Evolutionary conservation across 2,797 vertebrate species (phyloP), one percentile per base, ranked within the genome.

Genomic region (Malurus splendens): DNA sequence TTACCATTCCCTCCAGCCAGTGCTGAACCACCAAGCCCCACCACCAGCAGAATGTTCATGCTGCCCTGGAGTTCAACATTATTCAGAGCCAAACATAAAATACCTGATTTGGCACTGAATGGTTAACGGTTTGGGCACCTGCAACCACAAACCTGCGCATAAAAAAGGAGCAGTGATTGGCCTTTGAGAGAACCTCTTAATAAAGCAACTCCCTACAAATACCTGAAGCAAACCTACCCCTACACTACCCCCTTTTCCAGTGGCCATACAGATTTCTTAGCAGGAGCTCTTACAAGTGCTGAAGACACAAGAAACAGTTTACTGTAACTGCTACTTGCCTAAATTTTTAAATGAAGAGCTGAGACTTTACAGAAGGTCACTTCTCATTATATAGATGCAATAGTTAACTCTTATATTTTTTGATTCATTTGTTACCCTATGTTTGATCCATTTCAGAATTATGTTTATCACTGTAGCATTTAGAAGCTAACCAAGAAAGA

Each of bases 171-270:
- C 5, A 72, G 66, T 2, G 18, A 86, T 4, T 20, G 13, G 59
- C 83, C 80, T 81, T 64, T 81, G 62, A 78, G 73, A 91, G 86
- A 94, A 86, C 33, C 36, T 82, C 62, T 62, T 48, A 57, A 39
- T 23, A 77, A 23, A 3, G 16, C 20, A 55, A 83, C 84, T 81
- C 59, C 66, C 82, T 68, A 61, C n/a, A 67, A 71, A 64, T 9
- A 64, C 11, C 18, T 74, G 42, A 71, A 82, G 55, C 22, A 65
- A 54, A 39, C 11, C 27, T 48, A 65, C 28, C 18, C 10, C 45
- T 39, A 15, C 0, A 1, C 19, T 19, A 52, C 19, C 36, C 23
- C 42, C n/a, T 78, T 42, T 52, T 50, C 27, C 13, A 30, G 11
- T 16, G 39, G 42, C 50, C 64, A 80, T 3, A 38, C 16, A 27